Percentiles rank a stretch among this genome's conserved stretches.
phyloP scores from a whole-genome alignment of 2,888 invertebrate genomes.

The Marronus borbonicus region DNA sequence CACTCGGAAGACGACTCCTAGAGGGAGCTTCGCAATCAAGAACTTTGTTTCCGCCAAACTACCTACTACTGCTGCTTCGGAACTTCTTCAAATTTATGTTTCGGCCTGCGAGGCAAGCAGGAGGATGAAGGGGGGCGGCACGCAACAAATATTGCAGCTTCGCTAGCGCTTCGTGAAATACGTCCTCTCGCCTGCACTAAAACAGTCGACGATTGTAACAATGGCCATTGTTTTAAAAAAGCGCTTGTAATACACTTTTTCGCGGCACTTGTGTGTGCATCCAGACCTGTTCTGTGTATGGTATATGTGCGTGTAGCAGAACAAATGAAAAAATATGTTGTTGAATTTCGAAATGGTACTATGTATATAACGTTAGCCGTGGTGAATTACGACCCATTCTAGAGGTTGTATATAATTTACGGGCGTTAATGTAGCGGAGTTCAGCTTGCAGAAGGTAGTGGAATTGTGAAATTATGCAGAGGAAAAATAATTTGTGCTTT shows the following conservation, averaged over 20 bases:
- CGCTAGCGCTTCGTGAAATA: neutral
- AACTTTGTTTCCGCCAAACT: neutral
- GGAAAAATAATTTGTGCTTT: too few species aligned
- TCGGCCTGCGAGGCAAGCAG: neutral
- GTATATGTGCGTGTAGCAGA: neutral
- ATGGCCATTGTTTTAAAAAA: conserved; percentile 29
- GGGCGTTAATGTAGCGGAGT: too few species aligned
- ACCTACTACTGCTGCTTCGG: conserved; percentile 12
- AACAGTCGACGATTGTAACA: conserved; percentile 22
- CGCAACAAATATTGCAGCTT: conserved; percentile 14
- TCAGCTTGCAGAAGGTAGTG: too few species aligned
- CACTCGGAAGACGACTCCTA: too few species aligned
- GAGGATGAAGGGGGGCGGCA: too few species aligned
- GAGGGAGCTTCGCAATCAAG: too few species aligned
- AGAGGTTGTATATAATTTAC: too few species aligned
- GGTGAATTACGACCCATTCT: neutral
- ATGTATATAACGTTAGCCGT: neutral
- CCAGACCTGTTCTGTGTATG: neutral
- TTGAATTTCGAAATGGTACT: too few species aligned
- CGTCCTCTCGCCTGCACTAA: conserved; percentile 8
- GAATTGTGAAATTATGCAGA: too few species aligned
- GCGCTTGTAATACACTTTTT: conserved; percentile 5
- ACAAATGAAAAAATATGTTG: conserved; percentile 26
- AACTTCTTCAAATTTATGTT: conserved; percentile 22
- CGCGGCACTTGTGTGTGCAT: neutral